Base-by-base conservation (phyloP, 2,797 vertebrate genomes). In the Carduelis carduelis region DNA sequence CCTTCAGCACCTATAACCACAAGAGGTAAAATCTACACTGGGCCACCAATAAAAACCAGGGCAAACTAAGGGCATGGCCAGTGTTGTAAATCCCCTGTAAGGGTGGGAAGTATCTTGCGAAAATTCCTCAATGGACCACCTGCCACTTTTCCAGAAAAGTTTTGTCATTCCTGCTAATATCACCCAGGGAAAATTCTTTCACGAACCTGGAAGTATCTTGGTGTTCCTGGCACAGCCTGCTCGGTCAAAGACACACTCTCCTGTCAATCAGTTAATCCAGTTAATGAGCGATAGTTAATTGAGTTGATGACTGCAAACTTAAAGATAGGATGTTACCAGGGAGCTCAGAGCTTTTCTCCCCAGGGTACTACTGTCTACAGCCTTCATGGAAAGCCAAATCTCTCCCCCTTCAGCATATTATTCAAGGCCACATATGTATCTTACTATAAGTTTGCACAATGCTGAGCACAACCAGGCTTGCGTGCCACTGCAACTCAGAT, bases 1-100 rank as follows among this genome's bases (percentile, higher is more conserved):
- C 83, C 90, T 95, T 86, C 91, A 91, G 80, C 43, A 90, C 74
- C 90, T 88, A 43, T 27, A 92, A 78, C 76, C 57, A n/a, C 69
- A 39, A 81, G 80, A 86, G 50, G 66, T 76, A 93, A 91, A 91
- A 78, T 30, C 43, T 83, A 61, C 37, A 34, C n/a, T 41, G 50
- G n/a, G 47, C 32, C 70, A 56, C 69, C 69, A 50, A 93, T 72
- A 72, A 94, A 96, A 81, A n/a, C 0, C 65, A 79, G 65, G 72
- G 57, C 85, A 93, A 57, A 37, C 30, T 71, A 55, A 81, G 79
- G 87, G 87, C 83, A 86, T 6, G 32, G 83, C 18, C 76, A 55
- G 32, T 11, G 23, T 16, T 69, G 72, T 83, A 93, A 96, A 95
- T 65, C 14, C 64, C 23, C 9, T 28, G 6, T 28, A 56, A 83